phyloP scores from a whole-genome alignment of 2,113 vertebrate species.

The Gymnobelideus leadbeateri region DNA sequence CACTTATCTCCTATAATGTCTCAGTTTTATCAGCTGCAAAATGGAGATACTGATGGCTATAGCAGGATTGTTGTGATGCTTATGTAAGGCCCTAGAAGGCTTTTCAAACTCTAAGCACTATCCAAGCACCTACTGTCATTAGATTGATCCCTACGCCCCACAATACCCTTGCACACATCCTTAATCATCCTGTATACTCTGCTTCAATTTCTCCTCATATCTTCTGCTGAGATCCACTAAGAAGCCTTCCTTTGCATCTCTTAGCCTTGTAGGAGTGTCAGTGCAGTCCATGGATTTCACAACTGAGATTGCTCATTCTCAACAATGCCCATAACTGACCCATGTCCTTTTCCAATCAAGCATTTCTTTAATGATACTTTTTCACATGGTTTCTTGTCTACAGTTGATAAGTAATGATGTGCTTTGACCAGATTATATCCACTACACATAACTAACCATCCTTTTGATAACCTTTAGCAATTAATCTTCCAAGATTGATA shows the following conservation, averaged over 20 bases:
- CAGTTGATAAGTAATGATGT: not conserved
- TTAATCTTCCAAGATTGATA: not conserved
- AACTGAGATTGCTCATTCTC: not conserved
- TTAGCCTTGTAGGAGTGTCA: not conserved
- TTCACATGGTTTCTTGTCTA: not conserved
- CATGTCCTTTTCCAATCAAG: not conserved
- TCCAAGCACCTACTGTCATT: no score
- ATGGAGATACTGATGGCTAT: no score
- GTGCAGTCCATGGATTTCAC: no score
- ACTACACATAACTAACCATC: not conserved
- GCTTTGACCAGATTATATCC: not conserved
- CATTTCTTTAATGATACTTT: not conserved
- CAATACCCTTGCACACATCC: not conserved
- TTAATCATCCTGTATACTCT: not conserved
- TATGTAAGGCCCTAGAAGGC: no score
- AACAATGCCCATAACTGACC: not conserved
- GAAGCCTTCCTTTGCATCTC: not conserved
- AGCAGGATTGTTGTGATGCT: no score
- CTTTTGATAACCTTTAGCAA: not conserved
- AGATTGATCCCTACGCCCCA: not conserved
- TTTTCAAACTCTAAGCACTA: no score
- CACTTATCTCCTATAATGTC: no score
- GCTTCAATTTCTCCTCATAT: not conserved
- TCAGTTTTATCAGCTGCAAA: no score
- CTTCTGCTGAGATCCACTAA: not conserved